phyloP scores from a whole-genome alignment of 1,140 invertebrate species.

The Eumaeus atala region DNA sequence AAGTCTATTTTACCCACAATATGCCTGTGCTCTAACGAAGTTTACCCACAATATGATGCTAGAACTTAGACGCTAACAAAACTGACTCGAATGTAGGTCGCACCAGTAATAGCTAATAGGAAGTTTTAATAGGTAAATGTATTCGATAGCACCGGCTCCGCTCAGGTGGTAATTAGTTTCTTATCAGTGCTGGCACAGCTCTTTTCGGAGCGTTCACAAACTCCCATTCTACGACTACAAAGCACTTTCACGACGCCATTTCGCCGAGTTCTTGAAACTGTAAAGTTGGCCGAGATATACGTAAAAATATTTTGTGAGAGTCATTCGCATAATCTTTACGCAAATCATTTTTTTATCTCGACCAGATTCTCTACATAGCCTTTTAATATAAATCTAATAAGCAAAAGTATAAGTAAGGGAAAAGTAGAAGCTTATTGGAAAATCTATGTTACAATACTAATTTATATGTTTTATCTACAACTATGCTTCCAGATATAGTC shows the following conservation, averaged over 20 bases:
- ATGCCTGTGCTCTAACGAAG: too few relatives aligned
- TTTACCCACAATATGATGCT: not conserved
- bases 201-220: conserved; percentile 15
- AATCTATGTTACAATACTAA: too few relatives aligned
- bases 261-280: conserved; percentile 11
- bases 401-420: too few relatives aligned
- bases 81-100: conserved; percentile 11
- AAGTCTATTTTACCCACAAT: too few relatives aligned
- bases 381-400: too few relatives aligned
- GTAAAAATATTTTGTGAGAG: not conserved
- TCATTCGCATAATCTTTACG: not conserved
- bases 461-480: too few relatives aligned
- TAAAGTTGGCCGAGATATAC: not conserved
- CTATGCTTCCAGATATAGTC: too few relatives aligned
- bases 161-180: conserved; percentile 25
- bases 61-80: not conserved
- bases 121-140: conserved; percentile 25
- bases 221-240: conserved; percentile 11
- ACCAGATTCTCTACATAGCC: not conserved
- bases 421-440: too few relatives aligned
- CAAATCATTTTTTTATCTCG: not conserved
- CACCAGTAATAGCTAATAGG: conserved; percentile 19
- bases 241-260: conserved; percentile 21
- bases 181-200: conserved; percentile 25
- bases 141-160: conserved; percentile 20